Evolutionary conservation across 2,888 invertebrate genomes (phyloP), one percentile per base, ranked within the genome.

Genomic region (Danaus chrysippus): DNA sequence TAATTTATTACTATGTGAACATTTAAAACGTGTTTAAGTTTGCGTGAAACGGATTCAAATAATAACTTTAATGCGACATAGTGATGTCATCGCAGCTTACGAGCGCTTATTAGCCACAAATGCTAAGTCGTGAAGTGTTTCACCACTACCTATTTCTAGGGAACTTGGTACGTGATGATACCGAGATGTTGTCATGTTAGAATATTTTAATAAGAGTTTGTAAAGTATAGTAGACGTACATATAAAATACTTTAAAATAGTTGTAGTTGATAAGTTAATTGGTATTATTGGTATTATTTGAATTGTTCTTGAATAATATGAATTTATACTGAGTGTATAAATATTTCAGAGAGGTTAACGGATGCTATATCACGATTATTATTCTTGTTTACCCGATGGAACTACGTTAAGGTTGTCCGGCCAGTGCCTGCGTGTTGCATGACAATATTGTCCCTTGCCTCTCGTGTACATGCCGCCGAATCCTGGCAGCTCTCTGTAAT

Each of bases 371-470:
- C 75, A 73, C 71, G 71, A 74, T 76, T 73, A 76, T 76, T 76
- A 77, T 78, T 77, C 76, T 76, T 73, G 76, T 71, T 75, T 75
- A 77, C 69, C 73, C 74, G 76, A 70, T 73, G 76, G 76, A 77
- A 78, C 77, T 75, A 79, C 77, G 76, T 76, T 77, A 76, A 76
- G 76, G 79, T 67, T 76, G 74, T 73, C 75, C 73, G 73, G 76
- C 69, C 72, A 68, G 64, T 65, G 71, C 65, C 77, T 75, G 77
- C 79, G 75, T 77, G 78, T 62, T 71, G 77, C 74, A 76, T 77
- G 73, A 73, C 74, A 76, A 74, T 75, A 69, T 74, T 71, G 67
- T 68, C 67, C 69, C 65, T 59, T 53, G 60, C 62, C 65, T 62
- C 70, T 55, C 62, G 61, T 68, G 64, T 63, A 68, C 44, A 61